phyloP scores from a whole-genome alignment of 2,888 invertebrate species.

The Drosophila anomalata region DNA sequence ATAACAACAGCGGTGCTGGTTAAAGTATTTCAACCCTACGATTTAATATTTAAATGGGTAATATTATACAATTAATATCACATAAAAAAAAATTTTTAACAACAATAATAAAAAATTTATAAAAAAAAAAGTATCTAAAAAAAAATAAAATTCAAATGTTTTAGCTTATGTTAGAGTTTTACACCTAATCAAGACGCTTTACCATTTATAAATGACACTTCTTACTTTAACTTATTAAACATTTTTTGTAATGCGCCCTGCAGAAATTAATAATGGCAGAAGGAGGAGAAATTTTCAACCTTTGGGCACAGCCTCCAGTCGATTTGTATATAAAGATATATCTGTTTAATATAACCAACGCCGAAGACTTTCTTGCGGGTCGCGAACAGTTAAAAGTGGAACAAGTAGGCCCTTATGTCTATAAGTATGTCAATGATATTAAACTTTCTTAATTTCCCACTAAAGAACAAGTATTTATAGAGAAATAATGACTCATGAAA shows the following conservation, averaged over 20 bases:
- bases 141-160: background rate
- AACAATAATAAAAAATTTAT: conserved; percentile 33
- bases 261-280: conserved; percentile 90
- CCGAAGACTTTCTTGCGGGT: conserved; percentile 90
- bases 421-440: conserved; percentile 87
- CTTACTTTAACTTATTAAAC: background rate
- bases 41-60: conserved; percentile 90
- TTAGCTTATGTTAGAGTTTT: too few species aligned
- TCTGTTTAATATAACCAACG: conserved; percentile 93
- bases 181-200: too few species aligned
- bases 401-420: conserved; percentile 94
- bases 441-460: background rate
- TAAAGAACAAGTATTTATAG: conserved; percentile 82
- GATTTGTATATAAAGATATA: conserved; percentile 91
- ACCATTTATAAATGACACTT: too few species aligned
- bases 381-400: conserved; percentile 88
- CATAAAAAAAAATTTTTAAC: background rate
- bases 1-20: conserved; percentile 88
- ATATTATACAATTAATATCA: conserved; percentile 57
- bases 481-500: conserved; percentile 88
- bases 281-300: conserved; percentile 92
- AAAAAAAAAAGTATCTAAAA: conserved; percentile 21
- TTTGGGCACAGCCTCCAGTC: conserved; percentile 92
- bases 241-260: conserved; percentile 6
- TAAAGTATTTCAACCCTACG: conserved; percentile 89